phyloP scores from a whole-genome alignment of 2,113 vertebrate genomes.

The Pelobates fuscus region DNA sequence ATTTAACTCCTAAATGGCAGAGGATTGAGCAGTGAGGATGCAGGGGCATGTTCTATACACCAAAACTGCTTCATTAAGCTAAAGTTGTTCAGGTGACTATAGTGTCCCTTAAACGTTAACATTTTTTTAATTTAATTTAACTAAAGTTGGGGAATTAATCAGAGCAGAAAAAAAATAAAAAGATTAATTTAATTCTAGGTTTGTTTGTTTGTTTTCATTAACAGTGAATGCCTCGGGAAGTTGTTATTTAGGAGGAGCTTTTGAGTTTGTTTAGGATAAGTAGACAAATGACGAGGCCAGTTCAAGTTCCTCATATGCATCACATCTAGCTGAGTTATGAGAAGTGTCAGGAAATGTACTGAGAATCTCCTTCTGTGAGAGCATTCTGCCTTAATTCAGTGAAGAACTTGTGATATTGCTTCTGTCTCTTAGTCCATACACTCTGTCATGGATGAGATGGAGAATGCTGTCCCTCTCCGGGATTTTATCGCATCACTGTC shows the following conservation, averaged over 20 bases:
- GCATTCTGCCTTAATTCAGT: background rate
- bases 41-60: too few species aligned
- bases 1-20: too few species aligned
- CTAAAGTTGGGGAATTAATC: too few species aligned
- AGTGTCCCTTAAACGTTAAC: too few species aligned
- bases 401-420: background rate
- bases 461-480: conserved; percentile 19
- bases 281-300: background rate
- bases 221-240: background rate
- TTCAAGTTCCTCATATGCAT: conserved; percentile 19
- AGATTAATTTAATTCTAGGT: too few species aligned
- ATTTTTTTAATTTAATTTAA: too few species aligned
- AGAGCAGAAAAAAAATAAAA: too few species aligned
- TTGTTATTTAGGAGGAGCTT: background rate
- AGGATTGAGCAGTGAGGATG: too few species aligned
- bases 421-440: background rate
- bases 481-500: conserved; percentile 18
- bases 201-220: too few species aligned
- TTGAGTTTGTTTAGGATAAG: background rate
- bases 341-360: conserved; percentile 7
- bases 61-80: too few species aligned
- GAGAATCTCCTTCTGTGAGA: background rate
- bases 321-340: background rate
- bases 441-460: conserved; percentile 1
- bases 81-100: too few species aligned